These are phyloP conservation scores for Kryptolebias ocellatus DNA, from an alignment of 2,797 vertebrate species.

Conservation along the genomic window DNA sequence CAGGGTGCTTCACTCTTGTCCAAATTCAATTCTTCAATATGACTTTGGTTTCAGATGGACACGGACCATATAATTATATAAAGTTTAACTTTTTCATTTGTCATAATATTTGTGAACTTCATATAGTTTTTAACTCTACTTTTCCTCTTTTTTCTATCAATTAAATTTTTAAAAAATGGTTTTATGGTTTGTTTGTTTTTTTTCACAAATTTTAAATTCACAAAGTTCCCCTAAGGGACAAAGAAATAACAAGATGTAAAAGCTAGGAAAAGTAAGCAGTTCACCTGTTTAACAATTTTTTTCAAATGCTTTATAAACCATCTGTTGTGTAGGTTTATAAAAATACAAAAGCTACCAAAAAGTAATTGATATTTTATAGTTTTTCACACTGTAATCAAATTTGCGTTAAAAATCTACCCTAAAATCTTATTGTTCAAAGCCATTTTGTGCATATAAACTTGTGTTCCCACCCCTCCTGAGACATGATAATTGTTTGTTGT, in stretches of 20 bases:
- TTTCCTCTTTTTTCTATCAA: background rate
- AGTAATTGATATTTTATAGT: conserved; percentile 28
- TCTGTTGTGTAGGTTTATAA: conserved; percentile 3
- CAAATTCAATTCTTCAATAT: conserved; percentile 25
- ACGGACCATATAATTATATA: background rate
- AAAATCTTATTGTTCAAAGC: conserved; percentile 17
- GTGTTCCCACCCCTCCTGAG: conserved; percentile 57
- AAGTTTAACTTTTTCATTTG: conserved; percentile 5
- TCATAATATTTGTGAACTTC: background rate
- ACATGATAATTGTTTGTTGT: conserved; percentile 81
- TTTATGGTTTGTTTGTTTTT: background rate
- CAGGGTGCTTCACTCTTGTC: conserved; percentile 36
- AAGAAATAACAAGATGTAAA: too few relatives aligned
- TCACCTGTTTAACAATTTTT: too few relatives aligned
- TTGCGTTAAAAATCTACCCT: conserved; percentile 23
- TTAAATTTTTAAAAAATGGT: background rate
- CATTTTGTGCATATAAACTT: conserved; percentile 15
- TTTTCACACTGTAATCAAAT: conserved; percentile 22
- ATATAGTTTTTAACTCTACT: background rate
- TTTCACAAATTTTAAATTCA: background rate
- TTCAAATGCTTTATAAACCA: background rate
- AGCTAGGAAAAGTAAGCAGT: too few relatives aligned
- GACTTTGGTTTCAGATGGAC: conserved; percentile 10
- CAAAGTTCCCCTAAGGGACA: too few relatives aligned
- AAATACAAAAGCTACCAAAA: background rate